A percentile compares a stretch with the other conserved stretches of the same genome.
Evolutionary conservation across 2,797 vertebrate genomes (phyloP).

Genomic region (Eurystomus glaucurus): DNA sequence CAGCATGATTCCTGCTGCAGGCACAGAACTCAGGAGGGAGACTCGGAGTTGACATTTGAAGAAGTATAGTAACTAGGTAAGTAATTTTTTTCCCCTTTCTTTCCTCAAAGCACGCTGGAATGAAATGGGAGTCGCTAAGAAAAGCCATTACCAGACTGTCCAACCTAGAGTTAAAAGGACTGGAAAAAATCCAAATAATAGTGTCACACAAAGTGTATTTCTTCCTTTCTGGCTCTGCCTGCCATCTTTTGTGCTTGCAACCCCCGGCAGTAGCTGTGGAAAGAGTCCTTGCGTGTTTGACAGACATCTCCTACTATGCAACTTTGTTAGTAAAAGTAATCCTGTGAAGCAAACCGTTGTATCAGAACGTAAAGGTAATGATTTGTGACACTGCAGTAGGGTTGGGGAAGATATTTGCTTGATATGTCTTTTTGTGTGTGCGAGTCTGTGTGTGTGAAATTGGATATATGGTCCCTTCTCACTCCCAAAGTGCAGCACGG

Average conservation of each 20-base stretch:
- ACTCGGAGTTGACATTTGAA: neutral
- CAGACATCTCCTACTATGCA: neutral
- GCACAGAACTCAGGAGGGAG: neutral
- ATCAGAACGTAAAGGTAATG: neutral
- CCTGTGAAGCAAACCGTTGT: neutral
- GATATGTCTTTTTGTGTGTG: neutral
- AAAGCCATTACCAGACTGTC: neutral
- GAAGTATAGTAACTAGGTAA: neutral
- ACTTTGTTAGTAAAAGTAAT: neutral
- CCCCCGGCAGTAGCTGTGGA: neutral
- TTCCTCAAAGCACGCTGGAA: neutral
- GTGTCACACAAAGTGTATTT: neutral
- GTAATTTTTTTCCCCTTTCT: neutral
- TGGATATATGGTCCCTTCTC: neutral
- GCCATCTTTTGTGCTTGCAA: neutral
- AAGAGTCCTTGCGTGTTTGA: neutral
- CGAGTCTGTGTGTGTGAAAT: neutral
- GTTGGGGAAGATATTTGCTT: neutral
- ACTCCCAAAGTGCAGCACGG: neutral
- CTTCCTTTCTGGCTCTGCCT: neutral
- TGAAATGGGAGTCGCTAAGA: neutral
- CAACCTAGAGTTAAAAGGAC: neutral
- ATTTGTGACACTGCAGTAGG: neutral
- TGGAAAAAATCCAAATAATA: neutral
- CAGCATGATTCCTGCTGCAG: neutral